These are phyloP conservation scores for Ardeotis arabs DNA, from an alignment of 2,113 vertebrate species.

Conservation along the genomic window DNA sequence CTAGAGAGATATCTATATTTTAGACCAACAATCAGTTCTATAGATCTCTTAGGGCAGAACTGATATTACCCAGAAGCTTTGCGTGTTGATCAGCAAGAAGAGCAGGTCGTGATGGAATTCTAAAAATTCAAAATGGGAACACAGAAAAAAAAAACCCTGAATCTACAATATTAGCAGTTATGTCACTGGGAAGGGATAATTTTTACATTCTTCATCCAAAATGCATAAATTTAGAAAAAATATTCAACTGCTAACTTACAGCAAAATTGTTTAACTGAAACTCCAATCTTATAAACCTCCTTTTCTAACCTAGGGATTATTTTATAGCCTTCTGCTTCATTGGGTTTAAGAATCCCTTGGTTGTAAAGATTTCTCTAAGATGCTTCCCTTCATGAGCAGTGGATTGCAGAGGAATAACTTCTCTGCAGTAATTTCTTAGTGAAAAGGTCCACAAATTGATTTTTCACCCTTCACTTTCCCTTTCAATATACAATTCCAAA, in stretches of 20 bases:
- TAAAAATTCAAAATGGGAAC: not conserved
- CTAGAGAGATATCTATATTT: not conserved
- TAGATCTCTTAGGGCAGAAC: not conserved
- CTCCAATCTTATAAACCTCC: not conserved
- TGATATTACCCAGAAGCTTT: not conserved
- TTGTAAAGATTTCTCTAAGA: constrained; percentile 6
- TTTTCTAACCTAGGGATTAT: not conserved
- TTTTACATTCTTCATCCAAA: not conserved
- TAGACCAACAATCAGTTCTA: not conserved
- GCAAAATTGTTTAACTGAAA: not conserved
- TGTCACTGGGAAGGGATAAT: not conserved
- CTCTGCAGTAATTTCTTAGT: not conserved
- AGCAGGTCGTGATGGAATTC: not conserved
- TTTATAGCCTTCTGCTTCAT: not conserved
- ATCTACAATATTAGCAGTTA: not conserved
- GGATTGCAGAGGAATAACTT: not conserved
- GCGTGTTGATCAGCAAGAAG: not conserved
- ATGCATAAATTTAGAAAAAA: not conserved
- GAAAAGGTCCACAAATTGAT: not conserved
- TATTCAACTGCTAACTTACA: not conserved
- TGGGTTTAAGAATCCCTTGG: constrained; percentile 1
- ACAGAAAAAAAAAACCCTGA: not conserved
- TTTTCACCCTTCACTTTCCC: not conserved
- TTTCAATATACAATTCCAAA: not conserved
- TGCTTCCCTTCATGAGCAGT: not conserved